Evolutionary conservation across 2,888 invertebrate species (phyloP), one percentile per base, ranked within the genome.

Genomic region (Ophraella communa): DNA sequence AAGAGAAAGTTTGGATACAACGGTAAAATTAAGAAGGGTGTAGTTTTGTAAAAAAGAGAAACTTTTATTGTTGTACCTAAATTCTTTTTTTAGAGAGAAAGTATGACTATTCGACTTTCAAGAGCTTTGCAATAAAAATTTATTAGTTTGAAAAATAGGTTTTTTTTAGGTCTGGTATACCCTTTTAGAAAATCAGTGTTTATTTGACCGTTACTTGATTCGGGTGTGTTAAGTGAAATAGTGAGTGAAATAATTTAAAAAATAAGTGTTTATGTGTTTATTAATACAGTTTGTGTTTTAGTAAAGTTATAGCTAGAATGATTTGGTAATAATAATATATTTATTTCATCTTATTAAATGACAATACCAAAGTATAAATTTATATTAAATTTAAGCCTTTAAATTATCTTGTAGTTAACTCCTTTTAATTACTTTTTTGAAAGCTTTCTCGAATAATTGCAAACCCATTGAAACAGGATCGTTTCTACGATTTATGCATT

Each of bases 21-120:
- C 65, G 62, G 63, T 39, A 63, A 44, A 51, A 51, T 52, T 39
- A 56, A 59, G 59, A 66, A 66, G 66, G 66, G 66, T 66, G 53
- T 35, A 54, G 39, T 20, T 59, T 58, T 59, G 54, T 54, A 62
- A 55, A 55, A 49, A 45, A 58, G 53, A 64, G 64, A 64, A 64
- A 64, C 47, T 59, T 59, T 44, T 64, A 54, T 59, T 49, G 59
- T 53, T 64, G 52, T 64, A 64, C 64, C 59, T 49, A 59, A 47
- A 42, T 64, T 56, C 30, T 14, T 52, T 64, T 64, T 64, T 64
- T 64, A 20, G 17, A 49, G 59, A 54, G 64, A 64, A 59, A 64
- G 64, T 59, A 23, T 39, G 17, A 30, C 24, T 59, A 58, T 30
- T n/a, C n/a, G 3, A 30, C 11, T 10, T 11, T 54, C 45, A 54